Conservation (phyloP, 2,113 vertebrate species). For the Aplodontia rufa region DNA sequence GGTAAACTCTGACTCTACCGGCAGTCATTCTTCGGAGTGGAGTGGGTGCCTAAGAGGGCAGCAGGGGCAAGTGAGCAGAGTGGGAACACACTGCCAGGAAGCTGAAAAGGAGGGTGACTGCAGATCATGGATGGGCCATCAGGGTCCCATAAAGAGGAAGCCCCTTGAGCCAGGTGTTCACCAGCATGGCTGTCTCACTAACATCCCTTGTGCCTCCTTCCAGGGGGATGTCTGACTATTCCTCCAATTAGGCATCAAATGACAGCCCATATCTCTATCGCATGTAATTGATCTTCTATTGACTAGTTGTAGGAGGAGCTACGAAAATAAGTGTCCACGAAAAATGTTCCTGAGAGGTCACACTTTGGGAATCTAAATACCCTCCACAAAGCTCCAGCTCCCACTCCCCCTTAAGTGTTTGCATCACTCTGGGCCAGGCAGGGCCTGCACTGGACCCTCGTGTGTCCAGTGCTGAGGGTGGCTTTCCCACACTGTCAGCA, state of each 20-base stretch:
- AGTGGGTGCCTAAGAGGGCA: neutral
- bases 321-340: constrained; percentile 46
- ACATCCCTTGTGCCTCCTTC: neutral
- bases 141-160: neutral
- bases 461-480: neutral
- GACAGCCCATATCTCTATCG: constrained; percentile 37
- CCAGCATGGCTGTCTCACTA: neutral
- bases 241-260: constrained; percentile 66
- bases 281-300: constrained; percentile 26
- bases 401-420: neutral
- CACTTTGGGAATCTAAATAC: neutral
- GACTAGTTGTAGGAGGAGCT: constrained; percentile 41
- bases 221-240: constrained; percentile 41
- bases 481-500: neutral
- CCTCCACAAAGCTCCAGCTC: neutral
- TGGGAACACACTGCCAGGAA: neutral
- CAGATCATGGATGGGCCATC: neutral
- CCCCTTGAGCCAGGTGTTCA: neutral
- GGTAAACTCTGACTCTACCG: neutral
- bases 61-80: neutral
- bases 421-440: neutral
- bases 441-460: neutral
- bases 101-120: neutral
- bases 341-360: neutral
- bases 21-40: neutral